Conservation (phyloP, 2,797 vertebrate species). For the Pangasius krempfi region DNA sequence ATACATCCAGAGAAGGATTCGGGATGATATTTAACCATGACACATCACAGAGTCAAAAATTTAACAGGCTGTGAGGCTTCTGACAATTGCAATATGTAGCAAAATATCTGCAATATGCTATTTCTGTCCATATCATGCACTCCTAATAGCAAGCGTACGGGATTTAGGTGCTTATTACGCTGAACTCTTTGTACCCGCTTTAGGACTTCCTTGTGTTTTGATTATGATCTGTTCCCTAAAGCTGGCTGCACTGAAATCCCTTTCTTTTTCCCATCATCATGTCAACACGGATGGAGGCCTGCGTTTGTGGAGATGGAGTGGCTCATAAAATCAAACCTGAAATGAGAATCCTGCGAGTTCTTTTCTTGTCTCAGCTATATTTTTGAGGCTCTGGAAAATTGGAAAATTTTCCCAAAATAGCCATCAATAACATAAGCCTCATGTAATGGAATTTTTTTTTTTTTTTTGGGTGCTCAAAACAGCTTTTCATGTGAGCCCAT, state of each 20-base stretch:
- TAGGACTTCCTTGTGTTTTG: not conserved
- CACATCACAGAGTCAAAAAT: not conserved
- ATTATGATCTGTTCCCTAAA: slow-evolving; percentile 6
- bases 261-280: slow-evolving; percentile 2
- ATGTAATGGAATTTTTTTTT: not conserved
- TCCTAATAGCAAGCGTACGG: not conserved
- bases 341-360: not conserved
- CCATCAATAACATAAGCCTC: not conserved
- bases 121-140: not conserved
- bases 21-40: not conserved
- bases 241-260: not conserved
- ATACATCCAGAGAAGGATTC: not conserved
- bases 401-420: slow-evolving; percentile 12
- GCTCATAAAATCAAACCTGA: not conserved
- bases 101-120: not conserved
- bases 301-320: not conserved
- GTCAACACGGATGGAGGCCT: not conserved
- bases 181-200: not conserved
- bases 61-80: not conserved
- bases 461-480: not conserved
- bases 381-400: not conserved
- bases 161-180: not conserved
- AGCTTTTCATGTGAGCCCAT: not conserved
- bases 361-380: not conserved
- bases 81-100: not conserved